Evolutionary conservation across 2,888 invertebrate genomes (phyloP).

Genomic region (Phalera bucephala): DNA sequence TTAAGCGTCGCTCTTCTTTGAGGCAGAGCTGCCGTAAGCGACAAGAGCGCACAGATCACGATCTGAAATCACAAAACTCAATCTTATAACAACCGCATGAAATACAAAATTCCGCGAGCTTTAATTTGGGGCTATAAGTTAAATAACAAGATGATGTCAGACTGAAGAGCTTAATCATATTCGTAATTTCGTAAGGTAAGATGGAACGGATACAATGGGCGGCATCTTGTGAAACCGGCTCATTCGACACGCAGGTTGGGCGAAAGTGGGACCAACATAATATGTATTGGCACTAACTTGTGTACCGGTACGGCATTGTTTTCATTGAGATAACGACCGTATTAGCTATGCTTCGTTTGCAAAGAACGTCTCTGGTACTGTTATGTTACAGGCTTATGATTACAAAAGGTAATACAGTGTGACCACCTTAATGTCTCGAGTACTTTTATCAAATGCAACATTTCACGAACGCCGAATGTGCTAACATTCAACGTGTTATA

Average conservation of each 20-base stretch:
- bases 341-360: slow-evolving; percentile 55
- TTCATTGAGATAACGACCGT: slow-evolving; percentile 59
- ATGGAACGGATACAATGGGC: slow-evolving; percentile 76
- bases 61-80: slow-evolving; percentile 54
- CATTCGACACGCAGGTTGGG: slow-evolving; percentile 73
- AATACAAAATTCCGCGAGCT: slow-evolving; percentile 7
- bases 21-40: slow-evolving; percentile 68
- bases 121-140: slow-evolving; percentile 22
- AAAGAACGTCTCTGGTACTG: slow-evolving; percentile 17
- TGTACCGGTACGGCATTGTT: slow-evolving; percentile 59
- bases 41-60: slow-evolving; percentile 57
- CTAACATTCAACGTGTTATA: slow-evolving; percentile 10
- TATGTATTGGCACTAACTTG: slow-evolving; percentile 61
- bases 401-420: slow-evolving; percentile 16
- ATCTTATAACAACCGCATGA: slow-evolving; percentile 7
- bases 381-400: slow-evolving; percentile 21
- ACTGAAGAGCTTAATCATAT: slow-evolving; percentile 76
- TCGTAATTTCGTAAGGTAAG: slow-evolving; percentile 73
- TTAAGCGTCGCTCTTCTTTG: slow-evolving; percentile 67
- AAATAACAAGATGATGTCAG: slow-evolving; percentile 61
- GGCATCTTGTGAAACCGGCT: slow-evolving; percentile 69
- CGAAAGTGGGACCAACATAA: slow-evolving; percentile 69
- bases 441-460: slow-evolving; percentile 19
- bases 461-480: slow-evolving; percentile 12
- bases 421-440: slow-evolving; percentile 6